phyloP scores from a whole-genome alignment of 2,888 invertebrate species.

The Electrophaes corylata region DNA sequence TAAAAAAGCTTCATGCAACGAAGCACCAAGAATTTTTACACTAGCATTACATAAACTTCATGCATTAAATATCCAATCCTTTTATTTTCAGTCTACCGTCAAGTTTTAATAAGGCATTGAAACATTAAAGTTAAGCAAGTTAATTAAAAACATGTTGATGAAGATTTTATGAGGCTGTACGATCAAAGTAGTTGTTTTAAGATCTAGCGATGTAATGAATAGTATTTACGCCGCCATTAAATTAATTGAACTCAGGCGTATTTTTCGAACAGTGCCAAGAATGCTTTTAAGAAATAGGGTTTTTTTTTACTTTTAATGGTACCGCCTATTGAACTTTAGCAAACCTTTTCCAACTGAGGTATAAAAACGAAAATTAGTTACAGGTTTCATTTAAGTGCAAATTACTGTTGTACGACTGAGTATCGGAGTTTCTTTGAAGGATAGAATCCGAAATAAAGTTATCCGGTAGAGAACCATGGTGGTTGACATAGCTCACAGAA shows the following conservation, averaged over 20 bases:
- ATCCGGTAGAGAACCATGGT: no score
- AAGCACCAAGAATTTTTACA: background rate
- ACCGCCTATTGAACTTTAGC: background rate
- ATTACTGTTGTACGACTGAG: background rate
- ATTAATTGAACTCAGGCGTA: conserved; percentile 17
- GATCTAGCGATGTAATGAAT: conserved; percentile 7
- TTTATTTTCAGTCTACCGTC: background rate
- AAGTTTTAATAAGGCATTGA: background rate
- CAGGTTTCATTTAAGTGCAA: background rate
- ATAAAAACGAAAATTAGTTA: background rate
- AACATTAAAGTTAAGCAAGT: conserved; percentile 10
- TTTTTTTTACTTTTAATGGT: background rate
- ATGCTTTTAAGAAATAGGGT: conserved; percentile 7
- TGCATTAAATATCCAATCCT: background rate
- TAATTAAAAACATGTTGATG: conserved; percentile 35
- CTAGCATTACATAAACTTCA: background rate
- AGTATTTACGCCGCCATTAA: conserved; percentile 10
- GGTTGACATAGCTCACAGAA: no score
- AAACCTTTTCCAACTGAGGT: background rate
- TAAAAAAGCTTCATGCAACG: no score
- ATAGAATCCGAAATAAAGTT: no score
- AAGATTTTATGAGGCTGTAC: conserved; percentile 8
- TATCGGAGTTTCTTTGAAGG: no score
- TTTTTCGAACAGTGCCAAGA: conserved; percentile 11
- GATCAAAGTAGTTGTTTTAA: conserved; percentile 3